Conservation (phyloP, 2,113 vertebrate genomes). For the Xiphophorus couchianus region DNA sequence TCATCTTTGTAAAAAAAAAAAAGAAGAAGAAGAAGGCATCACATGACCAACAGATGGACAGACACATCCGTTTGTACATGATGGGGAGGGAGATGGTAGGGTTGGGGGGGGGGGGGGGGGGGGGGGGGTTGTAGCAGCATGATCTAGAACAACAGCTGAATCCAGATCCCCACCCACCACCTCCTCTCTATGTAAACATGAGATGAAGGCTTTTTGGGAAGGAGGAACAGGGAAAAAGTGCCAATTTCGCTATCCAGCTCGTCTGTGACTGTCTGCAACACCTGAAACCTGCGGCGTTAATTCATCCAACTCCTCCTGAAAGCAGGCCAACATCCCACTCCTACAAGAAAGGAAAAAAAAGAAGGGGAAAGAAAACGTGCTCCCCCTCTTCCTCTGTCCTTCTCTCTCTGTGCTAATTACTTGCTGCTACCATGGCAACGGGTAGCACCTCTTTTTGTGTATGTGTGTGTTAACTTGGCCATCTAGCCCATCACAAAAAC, state of each 20-base stretch:
- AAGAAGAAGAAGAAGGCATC: not conserved
- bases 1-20: slow-evolving; percentile 8
- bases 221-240: not conserved
- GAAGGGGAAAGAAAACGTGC: slow-evolving; percentile 17
- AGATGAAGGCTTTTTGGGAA: slow-evolving; percentile 14
- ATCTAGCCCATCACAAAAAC: slow-evolving; percentile 41
- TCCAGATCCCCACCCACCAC: slow-evolving; percentile 38
- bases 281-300: slow-evolving; percentile 37
- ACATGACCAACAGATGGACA: slow-evolving; percentile 67
- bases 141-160: slow-evolving; percentile 71
- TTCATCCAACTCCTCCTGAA: slow-evolving; percentile 44
- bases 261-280: not conserved
- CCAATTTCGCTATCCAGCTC: slow-evolving; percentile 25
- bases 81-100: slow-evolving; percentile 2
- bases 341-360: slow-evolving; percentile 16
- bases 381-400: slow-evolving; percentile 39
- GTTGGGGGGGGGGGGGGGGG: not conserved
- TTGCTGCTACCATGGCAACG: slow-evolving; percentile 65
- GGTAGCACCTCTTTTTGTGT: slow-evolving; percentile 47
- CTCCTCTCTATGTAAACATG: slow-evolving; percentile 58
- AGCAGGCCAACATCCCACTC: slow-evolving; percentile 61
- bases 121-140: slow-evolving; percentile 35
- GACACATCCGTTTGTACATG: slow-evolving; percentile 49
- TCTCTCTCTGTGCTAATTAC: slow-evolving; percentile 71
- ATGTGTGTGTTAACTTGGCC: slow-evolving; percentile 28